These are phyloP conservation scores for Lithophane socia DNA, from an alignment of 2,888 invertebrate species.

Conservation along the genomic window DNA sequence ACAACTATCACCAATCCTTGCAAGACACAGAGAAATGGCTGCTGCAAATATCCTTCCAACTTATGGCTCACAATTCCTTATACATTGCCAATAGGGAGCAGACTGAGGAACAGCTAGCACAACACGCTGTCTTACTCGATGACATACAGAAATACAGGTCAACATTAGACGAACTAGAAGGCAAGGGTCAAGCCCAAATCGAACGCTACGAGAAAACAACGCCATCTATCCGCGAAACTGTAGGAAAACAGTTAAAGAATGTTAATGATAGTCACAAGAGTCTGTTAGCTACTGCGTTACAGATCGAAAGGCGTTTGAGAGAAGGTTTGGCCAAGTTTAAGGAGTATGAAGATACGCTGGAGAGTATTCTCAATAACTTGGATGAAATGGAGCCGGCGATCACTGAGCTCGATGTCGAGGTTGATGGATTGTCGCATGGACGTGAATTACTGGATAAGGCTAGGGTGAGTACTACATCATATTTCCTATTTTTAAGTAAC, in stretches of 20 bases:
- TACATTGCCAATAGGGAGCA: constrained; percentile 98
- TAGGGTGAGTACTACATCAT: constrained; percentile 88
- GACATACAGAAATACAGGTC: constrained; percentile 96
- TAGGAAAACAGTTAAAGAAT: constrained; percentile 96
- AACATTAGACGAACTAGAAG: constrained; percentile 95
- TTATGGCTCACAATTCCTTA: constrained; percentile 98
- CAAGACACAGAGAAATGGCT: constrained; percentile 99
- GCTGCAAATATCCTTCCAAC: constrained; percentile 97
- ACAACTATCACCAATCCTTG: constrained; percentile 96
- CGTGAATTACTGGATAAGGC: constrained; percentile 94
- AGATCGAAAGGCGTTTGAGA: constrained; percentile 96
- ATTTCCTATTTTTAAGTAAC: background rate
- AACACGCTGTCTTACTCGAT: constrained; percentile 94
- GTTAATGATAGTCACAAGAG: constrained; percentile 98
- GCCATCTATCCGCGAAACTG: constrained; percentile 93
- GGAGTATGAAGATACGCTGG: constrained; percentile 97
- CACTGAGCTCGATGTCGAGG: constrained; percentile 93
- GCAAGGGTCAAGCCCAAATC: constrained; percentile 96
- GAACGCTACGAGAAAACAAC: constrained; percentile 94
- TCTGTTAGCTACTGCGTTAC: constrained; percentile 96
- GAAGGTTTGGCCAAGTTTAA: constrained; percentile 98
- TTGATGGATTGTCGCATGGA: constrained; percentile 94
- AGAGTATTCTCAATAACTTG: constrained; percentile 95
- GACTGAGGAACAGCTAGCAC: constrained; percentile 97
- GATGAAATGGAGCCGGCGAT: constrained; percentile 95